Base-by-base conservation (phyloP, 2,888 invertebrate species). In the Carterocephalus palaemon region DNA sequence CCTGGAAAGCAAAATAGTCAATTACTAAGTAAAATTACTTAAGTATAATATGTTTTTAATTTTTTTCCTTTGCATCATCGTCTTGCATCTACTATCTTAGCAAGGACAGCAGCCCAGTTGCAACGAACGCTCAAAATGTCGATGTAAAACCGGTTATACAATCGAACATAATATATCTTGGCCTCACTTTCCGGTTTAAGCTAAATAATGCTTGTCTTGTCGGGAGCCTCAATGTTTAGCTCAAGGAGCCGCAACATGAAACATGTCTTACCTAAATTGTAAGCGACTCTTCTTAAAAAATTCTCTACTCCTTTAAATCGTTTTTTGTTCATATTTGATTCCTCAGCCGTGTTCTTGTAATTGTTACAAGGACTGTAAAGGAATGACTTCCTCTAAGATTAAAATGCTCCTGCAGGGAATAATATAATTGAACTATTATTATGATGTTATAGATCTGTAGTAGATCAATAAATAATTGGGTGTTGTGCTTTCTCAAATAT, bases 261-360 rank as follows among this genome's bases (percentile, higher is more conserved):
- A 26, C 9, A n/a, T 13, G 22, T 10, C 22, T 46, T 60, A 78
- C 80, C 81, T 53, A 80, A 67, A 57, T 82, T 81, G 46, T 70
- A 80, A 4, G 83, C 80, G n/a, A 81, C 54, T 54, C 75, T 69
- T 34, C 75, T 69, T 24, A 85, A 59, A 52, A 84, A 81, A 46
- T 68, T 75, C 56, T 84, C 85, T 22, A 83, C 57, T 7, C 78
- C 83, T 53, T 85, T 85, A 49, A 76, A 84, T 3, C 74, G 63
- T 42, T 64, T 65, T 34, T 59, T 69, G 48, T 53, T 57, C 16
- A 59, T 57, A 17, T 38, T 38, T 8, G 24, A 19, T 3, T 12
- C 33, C 4, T 26, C 17, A 9, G 4, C 4, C 5, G 17, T 10
- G 3, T 4, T 28, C 3, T 28, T 15, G 12, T 23, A 26, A 29